Conservation (phyloP, 2,797 vertebrate genomes). For the Betta splendens region DNA sequence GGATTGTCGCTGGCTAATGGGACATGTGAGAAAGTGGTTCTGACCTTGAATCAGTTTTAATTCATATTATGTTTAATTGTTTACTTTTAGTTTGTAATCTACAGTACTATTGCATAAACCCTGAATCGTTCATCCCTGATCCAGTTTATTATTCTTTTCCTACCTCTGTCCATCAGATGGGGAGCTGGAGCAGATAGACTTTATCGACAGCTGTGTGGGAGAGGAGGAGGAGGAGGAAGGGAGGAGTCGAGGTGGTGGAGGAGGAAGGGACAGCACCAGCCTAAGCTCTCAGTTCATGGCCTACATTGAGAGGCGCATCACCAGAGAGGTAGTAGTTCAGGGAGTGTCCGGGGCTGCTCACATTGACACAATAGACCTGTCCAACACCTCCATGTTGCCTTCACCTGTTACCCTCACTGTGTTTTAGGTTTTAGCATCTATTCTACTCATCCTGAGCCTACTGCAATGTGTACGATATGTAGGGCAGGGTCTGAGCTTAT, state of each 20-base stretch:
- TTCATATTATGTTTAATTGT: no score
- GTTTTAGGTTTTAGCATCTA: no score
- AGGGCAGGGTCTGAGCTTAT: no score
- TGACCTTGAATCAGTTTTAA: constrained; percentile 7
- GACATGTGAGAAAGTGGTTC: constrained; percentile 77
- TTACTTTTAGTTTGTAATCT: no score
- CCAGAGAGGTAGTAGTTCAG: constrained; percentile 83
- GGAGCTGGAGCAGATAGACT: constrained; percentile 94
- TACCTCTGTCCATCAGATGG: constrained; percentile 73
- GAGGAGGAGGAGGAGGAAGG: constrained; percentile 91
- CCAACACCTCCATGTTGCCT: no score
- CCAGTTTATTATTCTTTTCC: neutral
- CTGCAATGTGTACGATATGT: no score
- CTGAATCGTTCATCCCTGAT: no score
- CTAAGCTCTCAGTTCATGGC: constrained; percentile 98
- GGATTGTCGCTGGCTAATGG: constrained; percentile 85
- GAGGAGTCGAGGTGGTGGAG: constrained; percentile 78
- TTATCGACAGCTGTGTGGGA: constrained; percentile 90
- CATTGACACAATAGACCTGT: no score
- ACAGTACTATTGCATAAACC: no score
- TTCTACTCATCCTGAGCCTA: neutral
- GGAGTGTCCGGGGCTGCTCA: no score
- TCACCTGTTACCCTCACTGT: no score
- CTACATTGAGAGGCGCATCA: constrained; percentile 93
- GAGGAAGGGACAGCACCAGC: constrained; percentile 76